Base-by-base conservation (phyloP, 2,888 invertebrate species). In the Nysson spinosus region DNA sequence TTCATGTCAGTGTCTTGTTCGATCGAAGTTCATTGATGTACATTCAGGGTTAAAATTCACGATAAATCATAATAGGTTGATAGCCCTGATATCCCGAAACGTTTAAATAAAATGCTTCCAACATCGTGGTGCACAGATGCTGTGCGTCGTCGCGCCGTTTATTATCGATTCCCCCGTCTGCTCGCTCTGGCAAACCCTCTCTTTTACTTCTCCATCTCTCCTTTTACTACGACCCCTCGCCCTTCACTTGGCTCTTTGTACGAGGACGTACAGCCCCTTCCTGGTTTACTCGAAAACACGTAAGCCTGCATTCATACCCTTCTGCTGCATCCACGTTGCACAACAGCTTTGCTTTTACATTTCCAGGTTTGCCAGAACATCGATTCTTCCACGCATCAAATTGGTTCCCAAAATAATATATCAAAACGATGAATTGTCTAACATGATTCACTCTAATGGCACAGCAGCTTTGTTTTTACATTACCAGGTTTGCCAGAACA, bases 131-230 rank as follows among this genome's bases (percentile, higher is more conserved):
- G 46, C 58, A 62, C 24, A 77, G 83, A 83, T 83, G 83, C 85
- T 83, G 84, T 72, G 79, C 78, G 78, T 69, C 75, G 74, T 63
- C 72, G 76, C 77, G 75, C 69, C 78, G 77, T 79, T 84, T 83
- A 84, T 81, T 85, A 85, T 85, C 83, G 85, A 85, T 85, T 83
- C 74, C 63, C 55, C 58, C 64, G 75, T 78, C 77, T 71, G 74
- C 60, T n/a, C 58, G 69, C 60, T 69, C 68, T 54, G 56, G 58
- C 58, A 58, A 69, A 61, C 72, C 62, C 69, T 62, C 72, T 67
- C 44, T 51, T 32, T 44, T 35, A 30, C 47, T 43, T 49, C 58
- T 39, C 30, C 55, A 43, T 35, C 43, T 11, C 61, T n/a, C 51
- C 37, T 55, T 55, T 49, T 39, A 17, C 35, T 54, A 19, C 60